Percentiles rank a stretch among this genome's conserved stretches.
Conservation (phyloP, 35 echinoderm and acorn worm genomes). For the Apostichopus japonicus region DNA sequence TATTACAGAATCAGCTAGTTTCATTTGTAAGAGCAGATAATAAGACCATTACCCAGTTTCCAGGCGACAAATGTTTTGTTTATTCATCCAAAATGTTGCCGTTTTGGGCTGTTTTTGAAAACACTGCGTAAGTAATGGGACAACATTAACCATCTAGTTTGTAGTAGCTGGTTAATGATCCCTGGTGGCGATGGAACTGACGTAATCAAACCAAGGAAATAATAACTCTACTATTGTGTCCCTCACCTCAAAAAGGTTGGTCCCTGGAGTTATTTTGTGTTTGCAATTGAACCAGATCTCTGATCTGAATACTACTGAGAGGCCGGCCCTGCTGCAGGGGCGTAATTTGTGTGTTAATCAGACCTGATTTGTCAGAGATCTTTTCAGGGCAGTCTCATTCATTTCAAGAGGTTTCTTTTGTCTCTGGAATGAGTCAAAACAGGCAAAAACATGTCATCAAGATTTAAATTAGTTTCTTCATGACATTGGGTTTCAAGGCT, state of each 20-base stretch:
- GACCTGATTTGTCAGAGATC: neutral
- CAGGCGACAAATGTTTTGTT: neutral
- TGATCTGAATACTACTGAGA: neutral
- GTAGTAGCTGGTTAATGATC: neutral
- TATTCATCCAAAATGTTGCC: constrained; percentile 14
- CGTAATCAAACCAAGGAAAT: neutral
- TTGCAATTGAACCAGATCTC: neutral
- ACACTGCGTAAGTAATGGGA: neutral
- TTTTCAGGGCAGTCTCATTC: neutral
- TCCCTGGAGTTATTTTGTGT: neutral
- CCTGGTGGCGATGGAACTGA: neutral
- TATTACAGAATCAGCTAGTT: too few relatives aligned
- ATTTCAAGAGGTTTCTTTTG: neutral
- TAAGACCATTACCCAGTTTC: constrained; percentile 6
- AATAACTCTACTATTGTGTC: too few relatives aligned
- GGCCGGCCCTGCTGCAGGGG: neutral
- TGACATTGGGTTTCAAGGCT: neutral
- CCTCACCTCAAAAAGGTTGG: neutral
- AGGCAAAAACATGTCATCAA: neutral
- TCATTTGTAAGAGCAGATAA: neutral
- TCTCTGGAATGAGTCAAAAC: neutral
- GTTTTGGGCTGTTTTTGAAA: neutral
- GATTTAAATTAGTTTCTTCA: neutral
- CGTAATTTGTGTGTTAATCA: neutral
- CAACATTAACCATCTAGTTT: constrained; percentile 2